Conservation (phyloP, 1,140 invertebrate species). For the Caenorhabditis remanei region DNA sequence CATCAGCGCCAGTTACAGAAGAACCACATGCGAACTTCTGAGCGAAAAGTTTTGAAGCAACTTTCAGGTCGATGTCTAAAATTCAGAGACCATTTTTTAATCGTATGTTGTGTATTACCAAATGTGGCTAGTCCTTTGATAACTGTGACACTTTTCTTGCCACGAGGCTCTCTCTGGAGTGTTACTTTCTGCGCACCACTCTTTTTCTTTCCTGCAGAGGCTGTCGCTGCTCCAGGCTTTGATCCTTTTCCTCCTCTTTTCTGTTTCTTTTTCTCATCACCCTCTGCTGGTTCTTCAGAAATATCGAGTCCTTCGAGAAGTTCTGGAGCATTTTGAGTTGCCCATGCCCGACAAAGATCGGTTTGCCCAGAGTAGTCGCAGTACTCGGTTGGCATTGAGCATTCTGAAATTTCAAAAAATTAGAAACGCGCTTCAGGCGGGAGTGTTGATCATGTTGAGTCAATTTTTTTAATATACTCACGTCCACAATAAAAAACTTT, state of each 20-base stretch:
- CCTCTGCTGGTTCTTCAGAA: constrained; percentile 82
- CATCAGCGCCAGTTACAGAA: constrained; percentile 97
- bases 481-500: constrained; percentile 90
- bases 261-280: constrained; percentile 93
- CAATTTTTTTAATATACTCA: constrained; percentile 66
- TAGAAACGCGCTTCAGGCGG: too few species aligned
- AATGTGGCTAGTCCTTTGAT: constrained; percentile 80
- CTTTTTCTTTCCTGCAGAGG: constrained; percentile 50
- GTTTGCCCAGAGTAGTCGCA: constrained; percentile 98
- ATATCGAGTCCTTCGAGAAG: constrained; percentile 56
- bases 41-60: constrained; percentile 97
- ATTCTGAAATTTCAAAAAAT: constrained; percentile 72
- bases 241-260: constrained; percentile 80
- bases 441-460: constrained; percentile 10
- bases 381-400: constrained; percentile 83
- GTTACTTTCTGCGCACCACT: constrained; percentile 68
- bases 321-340: constrained; percentile 92
- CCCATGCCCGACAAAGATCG: constrained; percentile 96
- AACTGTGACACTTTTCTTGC: constrained; percentile 95
- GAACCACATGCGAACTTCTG: constrained; percentile 98
- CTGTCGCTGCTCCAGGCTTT: constrained; percentile 79
- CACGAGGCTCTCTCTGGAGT: constrained; percentile 86
- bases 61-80: constrained; percentile 95
- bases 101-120: constrained; percentile 64
- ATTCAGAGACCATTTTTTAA: constrained; percentile 67